Conservation (phyloP, 1,140 invertebrate species). For the Drosophila nigrodunni region DNA sequence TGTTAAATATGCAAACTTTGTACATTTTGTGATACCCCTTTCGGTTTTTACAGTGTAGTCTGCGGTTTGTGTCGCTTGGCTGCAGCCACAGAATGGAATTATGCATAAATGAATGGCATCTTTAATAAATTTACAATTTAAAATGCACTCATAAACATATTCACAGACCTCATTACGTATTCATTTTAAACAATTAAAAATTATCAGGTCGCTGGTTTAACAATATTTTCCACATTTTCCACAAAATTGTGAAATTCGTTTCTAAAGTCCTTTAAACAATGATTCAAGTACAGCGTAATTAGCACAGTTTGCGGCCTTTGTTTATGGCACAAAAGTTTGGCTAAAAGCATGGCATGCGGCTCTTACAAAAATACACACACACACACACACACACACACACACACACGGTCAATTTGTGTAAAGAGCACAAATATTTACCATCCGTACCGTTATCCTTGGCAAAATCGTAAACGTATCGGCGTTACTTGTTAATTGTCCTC, state of each 20-base stretch:
- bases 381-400: not conserved
- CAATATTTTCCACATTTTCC: not conserved
- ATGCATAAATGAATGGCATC: constrained; percentile 24
- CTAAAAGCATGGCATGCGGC: not conserved
- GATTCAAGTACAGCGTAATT: constrained; percentile 8
- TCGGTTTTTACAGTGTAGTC: not conserved
- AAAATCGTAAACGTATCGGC: constrained; percentile 10
- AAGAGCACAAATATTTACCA: constrained; percentile 18
- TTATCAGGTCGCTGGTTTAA: not conserved
- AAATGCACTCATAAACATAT: constrained; percentile 4
- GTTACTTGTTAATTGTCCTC: constrained; percentile 39
- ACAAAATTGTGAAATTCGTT: constrained; percentile 7
- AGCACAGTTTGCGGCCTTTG: not conserved
- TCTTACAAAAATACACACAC: not conserved
- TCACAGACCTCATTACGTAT: not conserved
- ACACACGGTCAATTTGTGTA: not conserved
- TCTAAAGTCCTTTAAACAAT: not conserved
- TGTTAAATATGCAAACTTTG: no score
- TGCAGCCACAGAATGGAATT: constrained; percentile 25
- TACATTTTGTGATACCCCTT: not conserved
- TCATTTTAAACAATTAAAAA: constrained; percentile 12
- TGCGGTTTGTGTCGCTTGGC: constrained; percentile 5
- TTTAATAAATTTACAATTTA: constrained; percentile 14
- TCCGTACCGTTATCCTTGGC: constrained; percentile 7
- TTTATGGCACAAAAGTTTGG: not conserved